A percentile compares a stretch with the other conserved stretches of the same genome.
Conservation (phyloP, 2,113 vertebrate species). For the Oryzias javanicus region DNA sequence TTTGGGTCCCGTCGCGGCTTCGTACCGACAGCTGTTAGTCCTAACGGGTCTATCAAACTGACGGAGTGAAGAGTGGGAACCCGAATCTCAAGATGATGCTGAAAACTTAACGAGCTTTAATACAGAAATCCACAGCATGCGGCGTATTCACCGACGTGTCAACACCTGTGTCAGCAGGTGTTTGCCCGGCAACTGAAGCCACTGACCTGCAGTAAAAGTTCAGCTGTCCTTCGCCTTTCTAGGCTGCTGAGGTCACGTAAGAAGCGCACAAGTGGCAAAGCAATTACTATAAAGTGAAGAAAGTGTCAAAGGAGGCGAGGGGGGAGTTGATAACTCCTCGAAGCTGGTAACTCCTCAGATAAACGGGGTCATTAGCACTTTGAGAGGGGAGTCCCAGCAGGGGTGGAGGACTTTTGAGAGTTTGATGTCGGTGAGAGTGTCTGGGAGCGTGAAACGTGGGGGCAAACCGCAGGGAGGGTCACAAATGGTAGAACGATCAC, state of each 20-base stretch:
- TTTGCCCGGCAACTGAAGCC: constrained; percentile 46
- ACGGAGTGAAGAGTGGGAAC: neutral
- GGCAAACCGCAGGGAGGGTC: constrained; percentile 63
- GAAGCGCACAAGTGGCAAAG: constrained; percentile 69
- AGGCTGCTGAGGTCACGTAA: constrained; percentile 52
- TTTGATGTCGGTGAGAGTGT: constrained; percentile 70
- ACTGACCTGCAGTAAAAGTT: constrained; percentile 63
- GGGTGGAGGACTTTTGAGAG: constrained; percentile 44
- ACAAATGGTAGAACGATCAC: constrained; percentile 78
- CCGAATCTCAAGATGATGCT: constrained; percentile 1
- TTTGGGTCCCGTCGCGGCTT: constrained; percentile 19
- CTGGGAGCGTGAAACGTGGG: constrained; percentile 66
- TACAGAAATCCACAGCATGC: constrained; percentile 26
- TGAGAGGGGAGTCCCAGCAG: constrained; percentile 55
- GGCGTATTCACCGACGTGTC: constrained; percentile 38
- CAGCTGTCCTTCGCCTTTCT: constrained; percentile 29
- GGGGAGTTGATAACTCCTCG: constrained; percentile 41
- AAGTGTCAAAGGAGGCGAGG: constrained; percentile 3
- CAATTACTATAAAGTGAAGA: constrained; percentile 64
- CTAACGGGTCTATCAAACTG: constrained; percentile 24
- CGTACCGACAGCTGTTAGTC: constrained; percentile 20
- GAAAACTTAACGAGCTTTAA: constrained; percentile 16
- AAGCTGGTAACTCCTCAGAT: constrained; percentile 41
- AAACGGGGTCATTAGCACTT: constrained; percentile 72
- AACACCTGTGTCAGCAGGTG: constrained; percentile 72